phyloP scores from a whole-genome alignment of 2,888 invertebrate genomes.

The Scelioninae gen. 1 region DNA sequence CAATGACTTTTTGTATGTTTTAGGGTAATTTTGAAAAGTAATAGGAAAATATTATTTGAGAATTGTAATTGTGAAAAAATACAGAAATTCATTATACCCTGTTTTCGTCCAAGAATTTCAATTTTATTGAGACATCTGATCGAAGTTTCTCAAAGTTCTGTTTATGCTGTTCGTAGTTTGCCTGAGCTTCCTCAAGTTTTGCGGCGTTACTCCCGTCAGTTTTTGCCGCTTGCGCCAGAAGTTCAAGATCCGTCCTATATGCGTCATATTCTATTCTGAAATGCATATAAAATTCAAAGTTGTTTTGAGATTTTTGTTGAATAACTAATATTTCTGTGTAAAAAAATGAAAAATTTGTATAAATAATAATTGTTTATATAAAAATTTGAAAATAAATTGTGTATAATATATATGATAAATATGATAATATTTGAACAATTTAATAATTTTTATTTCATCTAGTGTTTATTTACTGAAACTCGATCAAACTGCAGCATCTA shows the following conservation, averaged over 20 bases:
- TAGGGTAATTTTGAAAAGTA: background rate
- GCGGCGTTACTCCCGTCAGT: conserved; percentile 86
- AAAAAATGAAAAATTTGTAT: no score
- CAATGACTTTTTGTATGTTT: no score
- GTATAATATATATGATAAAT: no score
- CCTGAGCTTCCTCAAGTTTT: conserved; percentile 91
- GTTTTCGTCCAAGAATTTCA: conserved; percentile 98
- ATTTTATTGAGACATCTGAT: conserved; percentile 96
- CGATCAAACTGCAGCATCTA: no score
- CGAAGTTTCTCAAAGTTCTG: conserved; percentile 96
- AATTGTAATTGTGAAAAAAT: no score
- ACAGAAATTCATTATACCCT: conserved; percentile 87
- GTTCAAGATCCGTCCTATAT: conserved; percentile 96
- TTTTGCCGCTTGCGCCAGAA: conserved; percentile 88
- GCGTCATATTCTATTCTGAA: conserved; percentile 98
- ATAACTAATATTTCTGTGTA: background rate
- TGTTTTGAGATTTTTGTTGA: background rate
- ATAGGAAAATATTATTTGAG: no score
- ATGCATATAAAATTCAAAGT: conserved; percentile 10
- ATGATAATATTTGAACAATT: no score
- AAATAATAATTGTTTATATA: no score
- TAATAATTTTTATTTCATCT: no score
- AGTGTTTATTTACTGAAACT: no score
- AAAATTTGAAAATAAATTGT: no score
- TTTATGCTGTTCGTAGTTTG: conserved; percentile 93